These are phyloP conservation scores for Scaptomyza caliginosa DNA, from an alignment of 2,888 invertebrate species.

Conservation along the genomic window DNA sequence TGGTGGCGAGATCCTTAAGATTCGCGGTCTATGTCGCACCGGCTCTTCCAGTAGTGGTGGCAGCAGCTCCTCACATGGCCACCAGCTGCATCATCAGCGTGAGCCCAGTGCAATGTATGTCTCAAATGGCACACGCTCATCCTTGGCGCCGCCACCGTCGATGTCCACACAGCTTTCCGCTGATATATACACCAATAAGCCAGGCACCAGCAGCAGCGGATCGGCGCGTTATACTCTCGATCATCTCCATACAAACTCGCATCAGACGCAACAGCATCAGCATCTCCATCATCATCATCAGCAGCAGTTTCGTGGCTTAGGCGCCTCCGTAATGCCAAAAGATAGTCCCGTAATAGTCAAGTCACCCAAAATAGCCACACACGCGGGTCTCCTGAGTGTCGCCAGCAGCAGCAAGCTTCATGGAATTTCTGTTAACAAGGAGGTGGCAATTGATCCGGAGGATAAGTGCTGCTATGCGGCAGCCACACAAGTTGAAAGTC, in stretches of 20 bases:
- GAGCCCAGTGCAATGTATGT: slow-evolving; percentile 64
- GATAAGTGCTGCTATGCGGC: slow-evolving; percentile 77
- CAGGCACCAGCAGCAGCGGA: slow-evolving; percentile 42
- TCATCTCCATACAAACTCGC: slow-evolving; percentile 55
- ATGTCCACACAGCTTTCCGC: slow-evolving; percentile 58
- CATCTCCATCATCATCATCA: slow-evolving; percentile 60
- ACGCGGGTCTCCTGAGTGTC: slow-evolving; percentile 70
- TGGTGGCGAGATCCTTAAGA: slow-evolving; percentile 92
- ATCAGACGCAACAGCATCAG: slow-evolving; percentile 35
- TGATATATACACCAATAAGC: slow-evolving; percentile 59
- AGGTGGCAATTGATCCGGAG: slow-evolving; percentile 84
- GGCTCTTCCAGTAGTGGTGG: slow-evolving; percentile 43
- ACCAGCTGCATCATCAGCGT: slow-evolving; percentile 54
- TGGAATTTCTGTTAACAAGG: slow-evolving; percentile 83
- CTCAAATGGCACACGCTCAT: slow-evolving; percentile 64
- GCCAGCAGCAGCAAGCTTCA: slow-evolving; percentile 62
- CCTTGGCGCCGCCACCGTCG: slow-evolving; percentile 50
- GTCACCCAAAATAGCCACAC: slow-evolving; percentile 78
- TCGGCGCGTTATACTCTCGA: slow-evolving; percentile 60
- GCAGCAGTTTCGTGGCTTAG: slow-evolving; percentile 79
- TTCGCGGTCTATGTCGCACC: slow-evolving; percentile 91
- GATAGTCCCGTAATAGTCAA: slow-evolving; percentile 84
- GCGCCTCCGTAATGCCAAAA: slow-evolving; percentile 82
- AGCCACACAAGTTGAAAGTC: slow-evolving; percentile 55
- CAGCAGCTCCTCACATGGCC: slow-evolving; percentile 35